A percentile compares a stretch with the other conserved stretches of the same genome.
phyloP scores from a whole-genome alignment of 2,113 vertebrate species.

The Mustelus asterias region DNA sequence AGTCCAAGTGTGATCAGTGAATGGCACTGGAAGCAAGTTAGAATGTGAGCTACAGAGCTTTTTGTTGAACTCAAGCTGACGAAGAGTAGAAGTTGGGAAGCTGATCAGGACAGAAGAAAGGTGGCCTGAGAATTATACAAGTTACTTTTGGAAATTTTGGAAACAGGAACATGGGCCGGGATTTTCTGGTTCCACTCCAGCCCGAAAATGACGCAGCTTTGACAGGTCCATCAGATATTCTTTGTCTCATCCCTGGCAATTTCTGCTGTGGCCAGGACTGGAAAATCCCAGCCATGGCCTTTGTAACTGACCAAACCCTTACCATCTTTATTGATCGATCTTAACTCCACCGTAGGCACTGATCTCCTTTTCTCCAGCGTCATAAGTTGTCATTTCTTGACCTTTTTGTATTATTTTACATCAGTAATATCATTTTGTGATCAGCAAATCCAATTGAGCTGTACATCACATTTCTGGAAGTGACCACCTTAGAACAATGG shows the following conservation, averaged over 20 bases:
- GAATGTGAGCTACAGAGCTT: background rate
- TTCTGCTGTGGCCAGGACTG: too few species aligned
- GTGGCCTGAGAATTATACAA: background rate
- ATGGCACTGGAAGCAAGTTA: background rate
- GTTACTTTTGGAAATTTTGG: background rate
- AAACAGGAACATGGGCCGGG: background rate
- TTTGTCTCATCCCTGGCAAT: too few species aligned
- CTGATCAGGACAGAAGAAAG: background rate
- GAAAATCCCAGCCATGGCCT: too few species aligned
- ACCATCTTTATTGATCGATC: background rate
- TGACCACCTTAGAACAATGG: background rate
- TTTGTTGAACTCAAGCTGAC: too few species aligned
- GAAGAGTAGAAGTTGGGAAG: background rate
- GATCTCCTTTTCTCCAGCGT: background rate
- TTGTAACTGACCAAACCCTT: background rate
- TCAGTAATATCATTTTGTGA: background rate
- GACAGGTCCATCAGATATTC: too few species aligned
- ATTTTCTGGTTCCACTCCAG: too few species aligned
- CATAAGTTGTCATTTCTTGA: background rate
- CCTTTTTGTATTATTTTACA: background rate
- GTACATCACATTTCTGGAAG: background rate
- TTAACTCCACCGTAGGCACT: background rate
- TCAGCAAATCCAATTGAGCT: background rate
- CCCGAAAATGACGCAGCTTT: too few species aligned
- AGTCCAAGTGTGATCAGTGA: background rate